These are phyloP conservation scores for Clarias macrocephalus DNA, from an alignment of 2,113 vertebrate species.

Conservation along the genomic window DNA sequence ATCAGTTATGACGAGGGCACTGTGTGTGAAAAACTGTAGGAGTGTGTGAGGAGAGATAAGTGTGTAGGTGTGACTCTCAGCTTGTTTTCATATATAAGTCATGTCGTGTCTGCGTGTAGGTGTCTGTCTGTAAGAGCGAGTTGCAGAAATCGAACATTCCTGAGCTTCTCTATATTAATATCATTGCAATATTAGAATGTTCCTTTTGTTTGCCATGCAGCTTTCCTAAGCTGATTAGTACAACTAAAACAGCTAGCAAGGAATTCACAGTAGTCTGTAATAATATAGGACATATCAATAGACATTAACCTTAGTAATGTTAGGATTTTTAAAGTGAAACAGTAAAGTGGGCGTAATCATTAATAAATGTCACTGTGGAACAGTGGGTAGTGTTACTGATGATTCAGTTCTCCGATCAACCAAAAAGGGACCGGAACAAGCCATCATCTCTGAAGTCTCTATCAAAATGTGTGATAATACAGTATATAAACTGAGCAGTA, in stretches of 20 bases:
- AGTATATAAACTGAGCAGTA: not conserved
- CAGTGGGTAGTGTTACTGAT: not conserved
- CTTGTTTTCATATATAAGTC: conserved; percentile 63
- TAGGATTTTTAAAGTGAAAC: not conserved
- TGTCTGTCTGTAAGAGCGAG: conserved; percentile 47
- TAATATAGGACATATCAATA: not conserved
- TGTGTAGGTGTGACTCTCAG: conserved; percentile 49
- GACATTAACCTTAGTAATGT: not conserved
- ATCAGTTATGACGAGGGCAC: conserved; percentile 37
- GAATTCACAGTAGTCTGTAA: not conserved
- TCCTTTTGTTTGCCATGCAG: conserved; percentile 28
- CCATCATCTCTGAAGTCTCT: not conserved
- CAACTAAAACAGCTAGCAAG: not conserved
- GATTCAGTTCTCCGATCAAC: not conserved
- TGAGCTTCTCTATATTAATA: conserved; percentile 43
- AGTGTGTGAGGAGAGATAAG: conserved; percentile 45
- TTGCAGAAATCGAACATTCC: conserved; percentile 22
- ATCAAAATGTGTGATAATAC: not conserved
- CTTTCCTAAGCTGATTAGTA: conserved; percentile 33
- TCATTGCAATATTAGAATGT: conserved; percentile 3
- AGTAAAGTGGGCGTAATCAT: not conserved
- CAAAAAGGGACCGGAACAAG: not conserved
- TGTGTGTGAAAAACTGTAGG: conserved; percentile 44
- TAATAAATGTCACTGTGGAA: not conserved
- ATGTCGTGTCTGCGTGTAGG: conserved; percentile 49